Base-by-base conservation (phyloP, 2,888 invertebrate genomes). In the Exocentrus adspersus region DNA sequence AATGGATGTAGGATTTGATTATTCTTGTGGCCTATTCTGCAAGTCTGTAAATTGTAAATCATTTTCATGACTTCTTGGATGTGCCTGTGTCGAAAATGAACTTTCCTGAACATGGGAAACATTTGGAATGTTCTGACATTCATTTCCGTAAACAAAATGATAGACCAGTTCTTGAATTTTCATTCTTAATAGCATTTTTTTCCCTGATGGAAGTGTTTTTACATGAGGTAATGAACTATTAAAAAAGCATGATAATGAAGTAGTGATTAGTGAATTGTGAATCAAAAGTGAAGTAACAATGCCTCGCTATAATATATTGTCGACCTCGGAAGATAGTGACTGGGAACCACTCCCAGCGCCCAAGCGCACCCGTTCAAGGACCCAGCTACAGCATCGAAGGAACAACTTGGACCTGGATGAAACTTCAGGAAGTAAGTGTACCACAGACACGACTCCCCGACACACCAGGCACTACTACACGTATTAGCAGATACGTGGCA, bases 191-290 rank as follows among this genome's bases (percentile, higher is more conserved):
- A 46, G 53, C 2, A 56, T 17, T 61, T 61, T 56, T 45, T 45
- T 61, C 10, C 42, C 10, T 7, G 53, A 45, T n/a, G 54, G 28
- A 2, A 60, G 54, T 10, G 54, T 60, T 45, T 60, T 1, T 42
- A 53, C 43, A 12, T 60, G 60, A 14, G 60, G 60, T 12, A 60
- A 54, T n/a, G 56, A 42, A 41, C 60, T 60, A 12, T 60, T 54
- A 43, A 56, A 60, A 42, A 54, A 60, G 17, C 42, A 60, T 17
- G 32, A 28, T n/a, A 56, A 43, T 60, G 54, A 53, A 54, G 54
- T 54, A n/a, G 2, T 2, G 42, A 28, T 48, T 48, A 32, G 20
- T 58, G 58, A 51, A n/a, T 10, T 24, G 4, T 60, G 14, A n/a
- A n/a, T n/a, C n/a, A n/a, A n/a, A n/a, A n/a, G n/a, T n/a, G n/a